These are phyloP conservation scores for Eupithecia subfuscata DNA, from an alignment of 2,888 invertebrate genomes.

Conservation along the genomic window DNA sequence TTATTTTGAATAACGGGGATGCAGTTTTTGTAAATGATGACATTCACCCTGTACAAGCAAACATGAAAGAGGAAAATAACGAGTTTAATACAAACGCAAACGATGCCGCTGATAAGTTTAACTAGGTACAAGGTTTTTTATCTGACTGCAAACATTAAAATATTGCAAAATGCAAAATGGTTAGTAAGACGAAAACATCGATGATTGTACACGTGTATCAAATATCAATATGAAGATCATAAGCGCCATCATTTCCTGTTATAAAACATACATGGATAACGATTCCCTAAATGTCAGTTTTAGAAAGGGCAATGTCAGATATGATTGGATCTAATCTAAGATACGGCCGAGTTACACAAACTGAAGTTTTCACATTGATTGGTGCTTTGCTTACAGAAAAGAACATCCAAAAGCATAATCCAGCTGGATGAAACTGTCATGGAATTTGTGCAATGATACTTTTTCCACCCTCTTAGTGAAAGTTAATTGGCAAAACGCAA, in stretches of 20 bases:
- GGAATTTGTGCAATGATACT: not conserved
- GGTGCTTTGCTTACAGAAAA: constrained; percentile 16
- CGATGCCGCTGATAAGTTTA: constrained; percentile 8
- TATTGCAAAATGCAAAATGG: constrained; percentile 13
- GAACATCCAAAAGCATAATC: not conserved
- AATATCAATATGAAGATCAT: constrained; percentile 27
- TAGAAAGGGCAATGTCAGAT: constrained; percentile 79
- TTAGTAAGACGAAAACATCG: constrained; percentile 1
- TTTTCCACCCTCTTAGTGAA: not conserved
- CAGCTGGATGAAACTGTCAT: not conserved
- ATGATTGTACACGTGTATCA: not conserved
- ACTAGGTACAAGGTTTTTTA: not conserved
- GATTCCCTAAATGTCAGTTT: constrained; percentile 55
- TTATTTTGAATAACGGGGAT: constrained; percentile 61
- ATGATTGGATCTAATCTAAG: constrained; percentile 63
- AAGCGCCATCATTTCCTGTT: constrained; percentile 64
- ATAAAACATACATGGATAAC: constrained; percentile 62
- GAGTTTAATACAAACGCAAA: not conserved
- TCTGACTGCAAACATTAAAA: constrained; percentile 11
- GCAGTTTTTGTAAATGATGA: constrained; percentile 49
- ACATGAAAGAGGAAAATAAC: constrained; percentile 4
- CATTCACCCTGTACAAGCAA: not conserved
- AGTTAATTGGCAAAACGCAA: not conserved
- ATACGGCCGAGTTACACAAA: constrained; percentile 55
- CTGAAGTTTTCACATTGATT: constrained; percentile 55